Base-by-base conservation (phyloP, 2,797 vertebrate species). In the Cyprinodon diabolis region DNA sequence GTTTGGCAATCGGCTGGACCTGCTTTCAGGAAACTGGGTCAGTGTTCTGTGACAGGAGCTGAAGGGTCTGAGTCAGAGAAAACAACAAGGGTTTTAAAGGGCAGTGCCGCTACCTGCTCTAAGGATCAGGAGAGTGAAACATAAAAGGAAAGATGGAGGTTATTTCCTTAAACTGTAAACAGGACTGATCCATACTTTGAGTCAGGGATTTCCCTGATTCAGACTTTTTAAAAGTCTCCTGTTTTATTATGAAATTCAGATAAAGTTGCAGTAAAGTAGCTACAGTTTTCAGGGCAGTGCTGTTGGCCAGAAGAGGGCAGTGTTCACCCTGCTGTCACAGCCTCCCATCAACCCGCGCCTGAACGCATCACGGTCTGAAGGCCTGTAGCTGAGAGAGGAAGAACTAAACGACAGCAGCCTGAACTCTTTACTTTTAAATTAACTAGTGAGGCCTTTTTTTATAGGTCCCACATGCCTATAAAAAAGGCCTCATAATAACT, bases 271-370 rank as follows among this genome's bases (percentile, higher is more conserved):
- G 47, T 58, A 0, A 66, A 58, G 68, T 67, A 68, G 76, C 40
- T 19, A n/a, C 69, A 60, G 56, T 37, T 80, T 63, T 58, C 57
- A 65, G 83, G 88, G 87, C 90, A 90, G 87, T 89, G 83, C 19
- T 80, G 74, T 71, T 74, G 1, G 58, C 58, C 19, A 19, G 40
- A 40, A 17, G 7, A 77, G 78, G 86, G 89, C 85, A 92, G 90
- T 91, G 90, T 75, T 84, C 19, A n/a, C 82, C 0, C 6, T 6
- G 71, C 62, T 47, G 69, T 74, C 51, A 6, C 8, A 58, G 2
- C 71, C 65, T 70, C 69, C 25, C 68, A 60, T 75, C 75, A 13
- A 82, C 79, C 56, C 9, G 74, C 78, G 69, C 75, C 65, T 63
- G 70, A 86, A 84, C 51, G 6, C 77, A 74, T 11, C 80, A 58